Base-by-base conservation (phyloP, 2,113 vertebrate species). In the Oostethus manadensis region DNA sequence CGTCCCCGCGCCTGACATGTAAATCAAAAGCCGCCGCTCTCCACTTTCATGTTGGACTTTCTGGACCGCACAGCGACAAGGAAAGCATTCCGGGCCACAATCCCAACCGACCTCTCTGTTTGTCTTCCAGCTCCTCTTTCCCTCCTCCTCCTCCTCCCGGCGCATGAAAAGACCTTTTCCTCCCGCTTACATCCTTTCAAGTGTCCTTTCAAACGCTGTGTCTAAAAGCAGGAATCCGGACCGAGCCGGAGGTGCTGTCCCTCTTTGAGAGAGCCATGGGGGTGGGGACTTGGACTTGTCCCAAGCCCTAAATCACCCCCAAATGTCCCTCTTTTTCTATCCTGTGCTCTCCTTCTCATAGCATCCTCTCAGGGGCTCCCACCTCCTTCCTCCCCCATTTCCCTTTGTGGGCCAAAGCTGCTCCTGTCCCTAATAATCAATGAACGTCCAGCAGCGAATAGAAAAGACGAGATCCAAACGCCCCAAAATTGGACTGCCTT, bases 251-350 rank as follows among this genome's bases (percentile, higher is more conserved):
- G 69, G 47, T 61, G 11, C 14, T 42, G 38, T 63, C 60, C 57
- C 17, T 10, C 58, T 66, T 66, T 22, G 51, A 10, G 17, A 57
- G 42, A 62, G 13, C 3, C 23, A 61, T 8, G 16, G 49, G 62
- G 42, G 54, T n/a, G 54, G 68, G 56, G 46, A 49, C 46, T 38
- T 73, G 73, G 72, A 77, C 49, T 55, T 33, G 23, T 15, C 42
- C 66, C 74, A 77, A 62, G 48, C 54, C 50, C 63, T 76, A 74
- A 77, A 74, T 78, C 77, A 68, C 58, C 67, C 29, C 65, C 56
- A 66, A 61, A 66, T 68, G 60, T 59, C 67, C 67, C 53, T 51
- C 17, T 49, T 66, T 72, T 18, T 74, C 61, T 53, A 21, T 62
- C 50, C 60, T 33, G 5, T 33, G 29, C 29, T 33, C 29, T 33